phyloP scores from a whole-genome alignment of 2,797 vertebrate genomes.

The Protonibea diacanthus region DNA sequence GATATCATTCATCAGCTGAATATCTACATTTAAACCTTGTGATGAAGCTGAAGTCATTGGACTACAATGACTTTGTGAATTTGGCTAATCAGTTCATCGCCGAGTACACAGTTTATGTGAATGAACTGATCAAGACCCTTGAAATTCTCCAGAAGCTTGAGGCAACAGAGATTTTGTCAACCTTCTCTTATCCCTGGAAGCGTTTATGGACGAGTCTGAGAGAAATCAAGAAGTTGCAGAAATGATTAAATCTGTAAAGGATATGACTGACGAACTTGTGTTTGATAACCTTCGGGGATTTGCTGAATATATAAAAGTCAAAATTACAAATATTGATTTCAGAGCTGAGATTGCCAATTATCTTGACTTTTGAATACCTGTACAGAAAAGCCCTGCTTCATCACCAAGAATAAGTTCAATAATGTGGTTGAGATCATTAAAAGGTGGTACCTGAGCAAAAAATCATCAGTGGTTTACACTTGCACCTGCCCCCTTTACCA shows the following conservation, averaged over 20 bases:
- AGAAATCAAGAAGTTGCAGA: conserved; percentile 84
- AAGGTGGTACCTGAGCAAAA: conserved; percentile 73
- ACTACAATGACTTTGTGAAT: conserved; percentile 89
- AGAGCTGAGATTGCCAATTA: conserved; percentile 68
- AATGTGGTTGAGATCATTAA: conserved; percentile 29
- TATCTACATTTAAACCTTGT: conserved; percentile 79
- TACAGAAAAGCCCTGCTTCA: conserved; percentile 72
- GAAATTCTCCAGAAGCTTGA: conserved; percentile 90
- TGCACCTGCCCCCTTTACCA: no score
- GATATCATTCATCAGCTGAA: conserved; percentile 86
- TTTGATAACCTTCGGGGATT: conserved; percentile 78
- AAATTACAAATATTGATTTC: conserved; percentile 85
- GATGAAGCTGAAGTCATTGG: conserved; percentile 84
- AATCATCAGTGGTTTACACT: conserved; percentile 62
- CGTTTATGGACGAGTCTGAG: conserved; percentile 80
- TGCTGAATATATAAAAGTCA: conserved; percentile 81
- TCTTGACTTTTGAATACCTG: conserved; percentile 73
- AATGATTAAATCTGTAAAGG: conserved; percentile 81
- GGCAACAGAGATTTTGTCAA: conserved; percentile 80
- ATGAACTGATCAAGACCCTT: conserved; percentile 84
- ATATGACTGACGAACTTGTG: conserved; percentile 79
- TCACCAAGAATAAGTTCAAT: conserved; percentile 70
- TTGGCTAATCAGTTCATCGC: conserved; percentile 83
- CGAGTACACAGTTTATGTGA: conserved; percentile 78
- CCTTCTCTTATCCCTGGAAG: conserved; percentile 69